Conservation (phyloP, 2,888 invertebrate genomes). For the Clostera curtula region DNA sequence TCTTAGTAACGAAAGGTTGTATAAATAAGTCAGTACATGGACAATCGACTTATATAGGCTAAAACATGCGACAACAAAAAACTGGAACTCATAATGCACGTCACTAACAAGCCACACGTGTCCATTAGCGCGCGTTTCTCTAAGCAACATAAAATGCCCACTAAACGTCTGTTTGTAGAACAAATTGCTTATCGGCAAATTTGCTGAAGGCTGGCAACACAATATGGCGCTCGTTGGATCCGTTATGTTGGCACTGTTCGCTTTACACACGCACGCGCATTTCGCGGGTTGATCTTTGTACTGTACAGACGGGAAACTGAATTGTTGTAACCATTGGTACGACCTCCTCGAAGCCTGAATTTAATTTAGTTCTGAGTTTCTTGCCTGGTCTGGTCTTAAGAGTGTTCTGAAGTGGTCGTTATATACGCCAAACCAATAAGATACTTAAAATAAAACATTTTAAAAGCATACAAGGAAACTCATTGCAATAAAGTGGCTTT, state of each 20-base stretch:
- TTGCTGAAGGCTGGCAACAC: constrained; percentile 29
- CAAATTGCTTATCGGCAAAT: constrained; percentile 60
- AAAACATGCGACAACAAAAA: too few species aligned
- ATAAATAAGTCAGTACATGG: too few species aligned
- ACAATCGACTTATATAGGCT: too few species aligned
- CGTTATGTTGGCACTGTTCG: constrained; percentile 31
- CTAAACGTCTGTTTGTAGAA: constrained; percentile 32
- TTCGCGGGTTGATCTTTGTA: constrained; percentile 29
- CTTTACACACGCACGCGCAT: constrained; percentile 55
- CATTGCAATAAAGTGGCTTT: too few species aligned
- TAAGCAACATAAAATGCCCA: constrained; percentile 20
- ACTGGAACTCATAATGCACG: too few species aligned
- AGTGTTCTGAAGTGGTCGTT: too few species aligned
- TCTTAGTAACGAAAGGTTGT: too few species aligned
- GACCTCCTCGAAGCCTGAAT: not conserved
- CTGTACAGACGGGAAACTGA: constrained; percentile 29
- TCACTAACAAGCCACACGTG: too few species aligned
- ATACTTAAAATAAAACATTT: too few species aligned
- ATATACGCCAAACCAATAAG: too few species aligned
- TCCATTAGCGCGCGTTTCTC: constrained; percentile 23
- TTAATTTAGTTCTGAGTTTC: not conserved
- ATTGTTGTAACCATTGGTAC: constrained; percentile 8
- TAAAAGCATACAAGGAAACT: too few species aligned
- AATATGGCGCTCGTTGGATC: constrained; percentile 8
- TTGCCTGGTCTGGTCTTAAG: too few species aligned